These are phyloP conservation scores for Acanthosepion lycidas DNA, from an alignment of 2,888 invertebrate species.

Conservation along the genomic window DNA sequence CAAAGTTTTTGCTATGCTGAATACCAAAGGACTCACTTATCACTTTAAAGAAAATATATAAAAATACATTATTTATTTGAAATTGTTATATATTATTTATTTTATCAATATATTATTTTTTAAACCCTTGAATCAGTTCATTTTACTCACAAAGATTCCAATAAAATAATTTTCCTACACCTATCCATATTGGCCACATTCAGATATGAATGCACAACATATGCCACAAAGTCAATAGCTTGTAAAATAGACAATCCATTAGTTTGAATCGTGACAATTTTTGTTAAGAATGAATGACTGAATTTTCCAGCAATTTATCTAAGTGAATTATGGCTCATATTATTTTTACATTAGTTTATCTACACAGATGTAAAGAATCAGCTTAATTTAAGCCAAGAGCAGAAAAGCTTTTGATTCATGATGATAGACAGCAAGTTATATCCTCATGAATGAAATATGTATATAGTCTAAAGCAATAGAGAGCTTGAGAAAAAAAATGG, in stretches of 20 bases:
- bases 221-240: background rate
- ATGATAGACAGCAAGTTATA: background rate
- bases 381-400: background rate
- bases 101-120: too few relatives aligned
- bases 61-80: too few relatives aligned
- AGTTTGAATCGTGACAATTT: background rate
- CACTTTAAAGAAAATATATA: too few relatives aligned
- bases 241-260: background rate
- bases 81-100: too few relatives aligned
- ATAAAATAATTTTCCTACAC: too few relatives aligned
- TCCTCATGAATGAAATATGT: background rate
- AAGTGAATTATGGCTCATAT: background rate
- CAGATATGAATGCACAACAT: too few relatives aligned
- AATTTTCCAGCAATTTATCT: background rate
- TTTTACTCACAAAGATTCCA: too few relatives aligned
- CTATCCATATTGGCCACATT: too few relatives aligned
- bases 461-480: background rate
- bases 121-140: too few relatives aligned
- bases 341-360: background rate
- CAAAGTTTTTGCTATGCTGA: too few relatives aligned
- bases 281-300: background rate
- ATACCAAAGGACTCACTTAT: too few relatives aligned
- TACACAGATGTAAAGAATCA: background rate
- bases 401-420: background rate
- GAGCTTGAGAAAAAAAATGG: too few relatives aligned